Evolutionary conservation across 2,113 vertebrate genomes (phyloP), one percentile per base, ranked within the genome.

Genomic region (Calypte anna): DNA sequence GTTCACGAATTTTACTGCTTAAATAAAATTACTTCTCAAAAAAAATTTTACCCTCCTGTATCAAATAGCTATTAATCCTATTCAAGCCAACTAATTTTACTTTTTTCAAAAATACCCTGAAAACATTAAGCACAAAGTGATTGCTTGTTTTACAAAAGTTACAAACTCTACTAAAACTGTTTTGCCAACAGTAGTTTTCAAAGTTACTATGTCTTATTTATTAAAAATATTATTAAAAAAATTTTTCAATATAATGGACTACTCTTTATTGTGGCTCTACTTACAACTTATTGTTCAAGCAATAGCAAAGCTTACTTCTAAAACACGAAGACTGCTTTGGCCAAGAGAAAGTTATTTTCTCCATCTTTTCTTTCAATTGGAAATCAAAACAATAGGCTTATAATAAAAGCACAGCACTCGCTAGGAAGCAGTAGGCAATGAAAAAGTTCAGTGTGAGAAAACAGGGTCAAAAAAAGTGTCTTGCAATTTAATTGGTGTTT

Each of bases 371-470:
- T 94, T 93, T 48, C 78, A 91, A 79, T 1, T 82, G 64, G n/a
- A 86, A 89, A 82, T 8, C n/a, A 80, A 86, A 92, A 78, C 70
- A 83, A 80, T 8, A 67, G 23, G 36, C n/a, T 88, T 83, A 36
- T 51, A 66, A 85, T 58, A 63, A 51, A 95, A 88, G 53, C 22
- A 18, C 62, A 93, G 84, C 31, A 87, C 53, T 84, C 33, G 70
- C 67, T 62, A 58, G 55, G 67, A 94, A 92, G 74, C 77, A 83
- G 48, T 5, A 24, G 30, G 20, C 51, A 72, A 78, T 12, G 46
- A 79, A 89, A 89, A 86, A 25, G n/a, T 91, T 46, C 48, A 75
- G 21, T 75, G 48, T 89, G 80, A 83, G 70, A 80, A 91, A 87
- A 70, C 13, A 38, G 6, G n/a, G 22, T 51, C 27, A 51, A 69